Base-by-base conservation (phyloP, 2,888 invertebrate genomes). In the Dasysyrphus albostriatus region DNA sequence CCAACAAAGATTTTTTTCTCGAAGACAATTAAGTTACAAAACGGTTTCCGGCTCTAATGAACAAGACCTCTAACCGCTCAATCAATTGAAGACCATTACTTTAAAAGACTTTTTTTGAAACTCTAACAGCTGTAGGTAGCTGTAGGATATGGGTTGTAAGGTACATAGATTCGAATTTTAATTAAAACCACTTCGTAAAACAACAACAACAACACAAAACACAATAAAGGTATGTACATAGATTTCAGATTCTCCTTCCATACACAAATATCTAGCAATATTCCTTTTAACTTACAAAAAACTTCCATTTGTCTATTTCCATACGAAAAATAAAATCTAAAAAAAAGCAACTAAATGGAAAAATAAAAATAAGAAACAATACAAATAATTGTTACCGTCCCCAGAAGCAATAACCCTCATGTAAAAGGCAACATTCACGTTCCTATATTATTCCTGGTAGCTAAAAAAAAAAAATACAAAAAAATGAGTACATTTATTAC, bases 341-440 rank as follows among this genome's bases (percentile, higher is more conserved):
- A 32, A 44, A 44, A 34, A 44, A 16, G 10, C n/a, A n/a, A 34
- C 12, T 34, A 39, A n/a, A 9, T 29, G 14, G 16, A 39, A 19
- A 12, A 54, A 61, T 24, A 54, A 10, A 16, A 29, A 37, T 5
- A 8, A 47, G 47, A 32, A 73, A 77, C 72, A 49, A 59, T 47
- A 69, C 59, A 73, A 78, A 77, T 61, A 73, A 49, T 67, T 67
- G 63, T 58, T 69, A 78, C 77, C 78, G 67, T 73, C 77, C 67
- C 32, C 49, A 70, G 19, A 79, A 83, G 69, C 79, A 70, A 70
- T 75, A 83, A 58, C 74, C 59, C 47, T 54, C 76, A 47, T 77
- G 67, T 59, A 73, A 37, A 77, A 67, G 19, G 58, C 42, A 49
- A 59, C 72, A 42, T 58, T 54, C 72, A 83, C 72, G 82, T 83